Percentiles rank a stretch among this genome's conserved stretches.
Evolutionary conservation across 1,140 invertebrate species (phyloP).

Genomic region (Leptoteleia sp.): DNA sequence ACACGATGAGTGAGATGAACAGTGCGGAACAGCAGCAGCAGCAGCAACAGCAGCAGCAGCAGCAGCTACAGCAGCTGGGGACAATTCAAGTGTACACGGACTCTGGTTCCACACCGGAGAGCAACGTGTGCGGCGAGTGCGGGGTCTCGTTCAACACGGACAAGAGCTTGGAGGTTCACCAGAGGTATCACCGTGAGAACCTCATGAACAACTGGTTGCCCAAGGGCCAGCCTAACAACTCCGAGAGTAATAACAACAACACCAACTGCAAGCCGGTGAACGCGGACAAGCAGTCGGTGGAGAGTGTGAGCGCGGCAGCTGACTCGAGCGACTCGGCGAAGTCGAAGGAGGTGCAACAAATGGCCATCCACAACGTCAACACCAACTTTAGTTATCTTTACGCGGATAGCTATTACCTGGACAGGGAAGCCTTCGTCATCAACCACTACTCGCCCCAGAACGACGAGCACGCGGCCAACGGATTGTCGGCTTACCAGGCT

Average conservation of each 20-base stretch:
- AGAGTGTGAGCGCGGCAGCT: slow-evolving; percentile 82
- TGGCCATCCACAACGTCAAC: background rate
- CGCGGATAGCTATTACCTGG: slow-evolving; percentile 70
- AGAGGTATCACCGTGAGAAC: slow-evolving; percentile 90
- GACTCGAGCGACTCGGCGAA: slow-evolving; percentile 83
- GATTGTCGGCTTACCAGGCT: background rate
- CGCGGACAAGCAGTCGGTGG: too few relatives aligned
- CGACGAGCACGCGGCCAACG: slow-evolving; percentile 45
- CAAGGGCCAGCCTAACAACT: slow-evolving; percentile 82
- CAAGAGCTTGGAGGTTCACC: slow-evolving; percentile 88
- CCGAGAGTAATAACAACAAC: slow-evolving; percentile 84
- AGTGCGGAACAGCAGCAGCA: slow-evolving; percentile 71
- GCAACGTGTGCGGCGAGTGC: slow-evolving; percentile 87
- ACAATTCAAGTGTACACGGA: slow-evolving; percentile 61
- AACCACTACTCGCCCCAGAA: slow-evolving; percentile 70
- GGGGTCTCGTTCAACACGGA: slow-evolving; percentile 87
- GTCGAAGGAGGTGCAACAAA: slow-evolving; percentile 55
- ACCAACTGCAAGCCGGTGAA: slow-evolving; percentile 66
- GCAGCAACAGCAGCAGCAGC: slow-evolving; percentile 57
- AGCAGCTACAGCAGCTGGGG: slow-evolving; percentile 65
- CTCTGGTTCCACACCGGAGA: slow-evolving; percentile 75
- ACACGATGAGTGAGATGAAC: slow-evolving; percentile 78
- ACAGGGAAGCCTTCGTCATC: slow-evolving; percentile 72
- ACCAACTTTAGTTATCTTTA: slow-evolving; percentile 42
- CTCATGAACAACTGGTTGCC: slow-evolving; percentile 88